phyloP scores from a whole-genome alignment of 1,140 invertebrate species.

The Magallana gigas region DNA sequence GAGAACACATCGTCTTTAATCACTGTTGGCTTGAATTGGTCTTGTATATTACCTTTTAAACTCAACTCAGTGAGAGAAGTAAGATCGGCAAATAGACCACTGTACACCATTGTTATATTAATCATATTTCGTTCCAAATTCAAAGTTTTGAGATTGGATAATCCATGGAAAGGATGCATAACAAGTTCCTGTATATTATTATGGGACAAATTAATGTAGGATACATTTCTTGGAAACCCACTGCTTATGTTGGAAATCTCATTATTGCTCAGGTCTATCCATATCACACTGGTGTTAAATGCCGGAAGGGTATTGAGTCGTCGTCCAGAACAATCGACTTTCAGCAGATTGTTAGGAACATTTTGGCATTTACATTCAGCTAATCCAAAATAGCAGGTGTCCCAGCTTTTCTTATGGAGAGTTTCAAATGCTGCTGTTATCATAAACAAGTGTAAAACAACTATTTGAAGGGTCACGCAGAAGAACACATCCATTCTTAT shows the following conservation, averaged over 20 bases:
- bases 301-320: background rate
- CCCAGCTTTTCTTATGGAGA: background rate
- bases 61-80: background rate
- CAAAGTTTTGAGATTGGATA: background rate
- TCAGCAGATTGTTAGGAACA: background rate
- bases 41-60: background rate
- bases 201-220: background rate
- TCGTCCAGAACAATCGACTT: background rate
- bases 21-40: background rate
- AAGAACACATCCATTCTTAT: too few relatives aligned
- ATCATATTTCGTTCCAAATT: background rate
- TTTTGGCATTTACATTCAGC: background rate
- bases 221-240: background rate
- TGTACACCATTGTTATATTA: background rate
- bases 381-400: background rate
- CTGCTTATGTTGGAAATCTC: background rate
- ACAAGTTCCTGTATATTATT: background rate
- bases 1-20: background rate
- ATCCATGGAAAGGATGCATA: background rate
- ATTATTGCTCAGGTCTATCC: background rate
- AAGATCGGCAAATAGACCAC: background rate
- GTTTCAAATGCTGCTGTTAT: too few relatives aligned
- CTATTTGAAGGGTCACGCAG: too few relatives aligned
- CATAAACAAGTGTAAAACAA: too few relatives aligned
- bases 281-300: background rate